Percentiles rank a stretch among this genome's conserved stretches.
Conservation (phyloP, 2,888 invertebrate genomes). For the Apantesis nais region DNA sequence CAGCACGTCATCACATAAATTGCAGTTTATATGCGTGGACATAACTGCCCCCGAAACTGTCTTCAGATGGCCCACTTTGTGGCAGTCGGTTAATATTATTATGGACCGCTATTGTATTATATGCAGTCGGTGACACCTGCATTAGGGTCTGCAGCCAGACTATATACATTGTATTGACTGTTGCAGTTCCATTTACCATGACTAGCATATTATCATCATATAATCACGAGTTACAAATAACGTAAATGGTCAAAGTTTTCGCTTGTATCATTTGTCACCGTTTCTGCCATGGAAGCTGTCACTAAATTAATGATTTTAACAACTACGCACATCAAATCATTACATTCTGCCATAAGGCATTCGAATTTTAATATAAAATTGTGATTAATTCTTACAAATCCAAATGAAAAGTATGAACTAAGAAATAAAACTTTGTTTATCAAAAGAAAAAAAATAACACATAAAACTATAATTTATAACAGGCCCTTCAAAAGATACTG, state of each 20-base stretch:
- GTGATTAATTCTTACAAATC: too few relatives aligned
- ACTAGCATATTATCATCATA: background rate
- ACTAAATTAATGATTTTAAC: background rate
- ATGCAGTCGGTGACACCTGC: background rate
- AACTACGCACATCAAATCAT: background rate
- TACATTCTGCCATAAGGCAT: too few relatives aligned
- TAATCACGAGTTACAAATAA: background rate
- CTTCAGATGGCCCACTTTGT: background rate
- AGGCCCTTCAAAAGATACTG: too few relatives aligned
- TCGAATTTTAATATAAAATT: too few relatives aligned
- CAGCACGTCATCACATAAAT: background rate
- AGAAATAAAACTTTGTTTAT: too few relatives aligned
- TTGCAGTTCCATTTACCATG: background rate
- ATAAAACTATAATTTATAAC: too few relatives aligned
- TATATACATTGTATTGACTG: background rate
- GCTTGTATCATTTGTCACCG: background rate
- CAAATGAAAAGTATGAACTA: too few relatives aligned
- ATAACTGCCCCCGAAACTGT: background rate
- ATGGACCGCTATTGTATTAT: background rate
- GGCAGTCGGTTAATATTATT: background rate
- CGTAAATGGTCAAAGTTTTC: background rate
- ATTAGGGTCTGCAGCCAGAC: background rate
- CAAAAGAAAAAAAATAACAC: too few relatives aligned
- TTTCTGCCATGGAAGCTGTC: background rate
- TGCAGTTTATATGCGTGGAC: background rate